A percentile compares a stretch with the other conserved stretches of the same genome.
Evolutionary conservation across 2,113 vertebrate genomes (phyloP).

Genomic region (Urocolius indicus): DNA sequence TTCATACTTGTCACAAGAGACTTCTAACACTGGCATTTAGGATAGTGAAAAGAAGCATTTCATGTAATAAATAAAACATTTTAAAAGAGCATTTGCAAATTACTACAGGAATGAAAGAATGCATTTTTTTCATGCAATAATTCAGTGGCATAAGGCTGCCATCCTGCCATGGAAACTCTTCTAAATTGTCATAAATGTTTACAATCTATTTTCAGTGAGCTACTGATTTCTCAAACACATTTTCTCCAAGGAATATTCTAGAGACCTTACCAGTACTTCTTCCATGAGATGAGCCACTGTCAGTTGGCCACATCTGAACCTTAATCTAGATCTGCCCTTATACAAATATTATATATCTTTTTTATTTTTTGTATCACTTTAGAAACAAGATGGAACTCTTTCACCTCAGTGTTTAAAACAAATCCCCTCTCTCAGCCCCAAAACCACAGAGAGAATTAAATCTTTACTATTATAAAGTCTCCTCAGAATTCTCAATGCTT

Average conservation of each 20-base stretch:
- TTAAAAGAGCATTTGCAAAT: background rate
- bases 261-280: background rate
- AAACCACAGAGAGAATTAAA: background rate
- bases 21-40: background rate
- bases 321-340: background rate
- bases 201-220: background rate
- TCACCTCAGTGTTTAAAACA: background rate
- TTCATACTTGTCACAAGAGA: background rate
- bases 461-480: background rate
- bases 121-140: background rate
- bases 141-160: background rate
- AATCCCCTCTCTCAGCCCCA: background rate
- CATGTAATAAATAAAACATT: background rate
- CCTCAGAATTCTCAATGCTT: slow-evolving; percentile 20
- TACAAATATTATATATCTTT: background rate
- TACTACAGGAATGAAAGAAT: background rate
- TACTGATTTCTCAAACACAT: background rate
- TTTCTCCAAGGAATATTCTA: background rate
- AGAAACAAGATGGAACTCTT: background rate
- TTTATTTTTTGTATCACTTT: background rate
- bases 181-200: slow-evolving; percentile 2
- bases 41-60: background rate
- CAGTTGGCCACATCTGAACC: background rate
- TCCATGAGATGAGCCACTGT: background rate
- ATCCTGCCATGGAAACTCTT: background rate